Conservation (phyloP, 2,113 vertebrate species). For the Chauna torquata region DNA sequence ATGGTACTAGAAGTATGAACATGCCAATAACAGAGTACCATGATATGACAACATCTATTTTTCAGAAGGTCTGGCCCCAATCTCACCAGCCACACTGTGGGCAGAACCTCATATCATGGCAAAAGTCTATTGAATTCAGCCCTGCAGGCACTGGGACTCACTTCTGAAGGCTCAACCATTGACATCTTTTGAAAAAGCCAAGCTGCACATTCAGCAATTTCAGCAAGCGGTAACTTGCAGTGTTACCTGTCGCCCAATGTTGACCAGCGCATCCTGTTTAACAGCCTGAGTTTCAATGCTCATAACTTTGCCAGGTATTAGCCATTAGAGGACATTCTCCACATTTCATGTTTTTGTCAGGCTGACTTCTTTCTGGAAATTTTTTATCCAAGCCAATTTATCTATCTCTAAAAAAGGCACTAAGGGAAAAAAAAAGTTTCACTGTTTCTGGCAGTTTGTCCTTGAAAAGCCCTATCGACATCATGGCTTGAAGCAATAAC, state of each 20-base stretch:
- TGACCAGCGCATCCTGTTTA: background rate
- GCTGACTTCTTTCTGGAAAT: background rate
- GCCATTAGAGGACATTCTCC: background rate
- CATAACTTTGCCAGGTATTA: background rate
- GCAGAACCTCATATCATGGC: rapidly evolving
- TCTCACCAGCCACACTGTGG: background rate
- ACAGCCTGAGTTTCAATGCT: background rate
- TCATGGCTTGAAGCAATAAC: background rate
- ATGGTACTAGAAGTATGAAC: background rate
- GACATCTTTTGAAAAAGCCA: background rate
- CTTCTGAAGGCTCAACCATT: background rate
- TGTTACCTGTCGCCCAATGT: background rate
- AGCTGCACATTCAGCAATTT: background rate
- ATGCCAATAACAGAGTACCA: background rate
- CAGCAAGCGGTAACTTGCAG: background rate
- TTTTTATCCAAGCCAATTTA: background rate
- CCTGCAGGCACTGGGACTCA: background rate
- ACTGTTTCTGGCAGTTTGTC: background rate
- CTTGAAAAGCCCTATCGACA: background rate
- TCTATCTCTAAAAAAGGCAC: background rate
- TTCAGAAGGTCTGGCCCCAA: background rate
- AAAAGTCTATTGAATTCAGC: background rate
- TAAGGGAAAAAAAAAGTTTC: background rate
- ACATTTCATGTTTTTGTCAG: background rate
- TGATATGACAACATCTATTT: background rate